Conservation (phyloP, 2,888 invertebrate genomes). For the Diabrotica balteata region DNA sequence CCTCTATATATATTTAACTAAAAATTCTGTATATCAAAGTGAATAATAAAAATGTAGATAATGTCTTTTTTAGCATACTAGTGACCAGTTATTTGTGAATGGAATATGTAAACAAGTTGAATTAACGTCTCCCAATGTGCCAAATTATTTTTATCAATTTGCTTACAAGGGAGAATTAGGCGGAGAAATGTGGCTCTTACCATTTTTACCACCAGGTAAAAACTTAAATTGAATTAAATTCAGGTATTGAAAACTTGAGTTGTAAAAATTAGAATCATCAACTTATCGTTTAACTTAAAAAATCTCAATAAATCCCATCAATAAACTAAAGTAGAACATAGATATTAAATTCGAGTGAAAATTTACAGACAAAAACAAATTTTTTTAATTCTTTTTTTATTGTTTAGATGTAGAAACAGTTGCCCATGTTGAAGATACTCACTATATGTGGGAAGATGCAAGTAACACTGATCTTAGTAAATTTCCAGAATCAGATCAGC, state of each 20-base stretch:
- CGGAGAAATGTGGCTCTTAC: neutral
- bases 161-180: constrained; percentile 27
- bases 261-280: too few relatives aligned
- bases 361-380: too few relatives aligned
- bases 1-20: too few relatives aligned
- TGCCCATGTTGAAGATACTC: constrained; percentile 11
- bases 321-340: too few relatives aligned
- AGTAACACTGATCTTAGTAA: constrained; percentile 6
- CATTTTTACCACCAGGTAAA: neutral
- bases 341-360: too few relatives aligned
- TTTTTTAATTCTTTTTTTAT: neutral
- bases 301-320: too few relatives aligned
- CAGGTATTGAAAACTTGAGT: too few relatives aligned
- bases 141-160: constrained; percentile 28
- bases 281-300: too few relatives aligned
- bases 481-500: constrained; percentile 12
- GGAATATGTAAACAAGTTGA: constrained; percentile 20
- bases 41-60: too few relatives aligned
- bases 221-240: too few relatives aligned
- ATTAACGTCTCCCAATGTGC: constrained; percentile 22
- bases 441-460: constrained; percentile 13
- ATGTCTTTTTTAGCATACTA: constrained; percentile 4
- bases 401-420: constrained; percentile 4
- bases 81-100: constrained; percentile 21
- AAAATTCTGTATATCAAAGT: too few relatives aligned